phyloP scores from a whole-genome alignment of 2,888 invertebrate species.

The Dicyrtoma fusca region DNA sequence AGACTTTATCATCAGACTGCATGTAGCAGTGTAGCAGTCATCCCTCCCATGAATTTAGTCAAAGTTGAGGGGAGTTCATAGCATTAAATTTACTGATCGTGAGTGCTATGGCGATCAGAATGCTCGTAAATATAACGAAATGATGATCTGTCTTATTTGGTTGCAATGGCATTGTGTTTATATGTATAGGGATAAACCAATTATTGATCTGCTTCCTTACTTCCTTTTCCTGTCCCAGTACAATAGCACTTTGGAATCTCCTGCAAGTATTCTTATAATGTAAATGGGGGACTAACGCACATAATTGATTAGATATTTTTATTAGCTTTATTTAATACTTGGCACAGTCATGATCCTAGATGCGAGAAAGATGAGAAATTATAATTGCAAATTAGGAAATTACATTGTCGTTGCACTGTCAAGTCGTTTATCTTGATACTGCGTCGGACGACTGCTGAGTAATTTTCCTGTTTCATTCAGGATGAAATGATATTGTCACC shows the following conservation, averaged over 20 bases:
- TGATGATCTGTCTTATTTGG: background rate
- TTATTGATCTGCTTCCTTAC: slow-evolving; percentile 12
- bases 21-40: too few species aligned
- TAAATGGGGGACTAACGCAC: background rate
- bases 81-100: background rate
- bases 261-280: background rate
- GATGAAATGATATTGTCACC: too few species aligned
- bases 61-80: too few species aligned
- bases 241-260: background rate
- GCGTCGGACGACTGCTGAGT: too few species aligned
- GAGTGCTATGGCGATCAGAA: background rate
- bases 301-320: background rate
- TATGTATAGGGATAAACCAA: background rate
- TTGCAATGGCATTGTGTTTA: background rate
- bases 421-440: too few species aligned
- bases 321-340: background rate
- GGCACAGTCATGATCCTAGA: too few species aligned
- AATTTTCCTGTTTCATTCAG: too few species aligned
- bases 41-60: too few species aligned
- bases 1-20: too few species aligned
- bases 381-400: too few species aligned
- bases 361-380: too few species aligned
- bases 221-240: slow-evolving; percentile 7
- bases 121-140: background rate
- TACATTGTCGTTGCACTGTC: too few species aligned